These are phyloP conservation scores for Menidia menidia DNA, from an alignment of 2,797 vertebrate species.

Conservation along the genomic window DNA sequence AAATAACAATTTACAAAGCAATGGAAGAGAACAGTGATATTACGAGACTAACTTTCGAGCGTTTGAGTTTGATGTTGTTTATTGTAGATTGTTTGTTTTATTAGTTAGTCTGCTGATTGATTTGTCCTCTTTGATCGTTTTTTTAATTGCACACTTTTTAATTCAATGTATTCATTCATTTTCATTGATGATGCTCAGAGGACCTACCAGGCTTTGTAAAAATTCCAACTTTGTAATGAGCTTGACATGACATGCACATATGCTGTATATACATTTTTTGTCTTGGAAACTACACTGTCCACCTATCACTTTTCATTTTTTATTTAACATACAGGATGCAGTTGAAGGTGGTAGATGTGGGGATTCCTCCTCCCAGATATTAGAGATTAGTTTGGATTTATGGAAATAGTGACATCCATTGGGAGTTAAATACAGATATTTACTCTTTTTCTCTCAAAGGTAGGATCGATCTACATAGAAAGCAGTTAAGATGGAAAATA, in stretches of 20 bases:
- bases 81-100: not conserved
- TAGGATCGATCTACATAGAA: not conserved
- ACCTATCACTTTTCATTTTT: slow-evolving; percentile 3
- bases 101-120: not conserved
- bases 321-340: not conserved
- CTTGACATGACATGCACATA: slow-evolving; percentile 4
- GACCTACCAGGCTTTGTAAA: not conserved
- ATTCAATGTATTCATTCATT: too few relatives aligned
- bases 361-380: not conserved
- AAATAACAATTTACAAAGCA: not conserved
- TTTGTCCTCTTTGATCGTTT: not conserved
- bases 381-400: not conserved
- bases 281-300: slow-evolving; percentile 59
- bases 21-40: not conserved
- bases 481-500: not conserved
- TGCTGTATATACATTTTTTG: slow-evolving; percentile 43
- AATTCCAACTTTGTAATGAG: slow-evolving; percentile 64
- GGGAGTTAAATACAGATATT: not conserved
- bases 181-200: not conserved
- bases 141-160: not conserved
- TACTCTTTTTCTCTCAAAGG: not conserved
- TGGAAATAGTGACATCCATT: not conserved
- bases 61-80: not conserved
- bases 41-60: not conserved
- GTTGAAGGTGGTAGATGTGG: not conserved